A percentile compares a stretch with the other conserved stretches of the same genome.
Conservation (phyloP, 2,888 invertebrate genomes). For the Frankliniella fusca region DNA sequence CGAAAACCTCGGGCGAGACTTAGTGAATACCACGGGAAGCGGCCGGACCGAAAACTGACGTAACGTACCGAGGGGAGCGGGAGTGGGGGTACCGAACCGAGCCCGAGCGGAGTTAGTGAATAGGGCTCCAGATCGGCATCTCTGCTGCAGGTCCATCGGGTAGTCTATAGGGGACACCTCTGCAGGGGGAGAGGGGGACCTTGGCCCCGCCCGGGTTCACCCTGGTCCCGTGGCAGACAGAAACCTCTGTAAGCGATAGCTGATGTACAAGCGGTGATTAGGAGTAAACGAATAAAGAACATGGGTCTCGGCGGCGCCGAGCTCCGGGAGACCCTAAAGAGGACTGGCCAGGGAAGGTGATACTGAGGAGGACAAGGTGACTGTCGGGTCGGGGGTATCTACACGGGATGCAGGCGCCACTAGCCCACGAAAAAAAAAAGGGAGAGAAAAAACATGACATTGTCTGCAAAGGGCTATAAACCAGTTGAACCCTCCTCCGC, state of each 20-base stretch:
- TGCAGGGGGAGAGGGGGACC: background rate
- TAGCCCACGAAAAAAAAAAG: too few species aligned
- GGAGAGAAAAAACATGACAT: background rate
- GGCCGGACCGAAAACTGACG: too few species aligned
- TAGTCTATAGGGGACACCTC: background rate
- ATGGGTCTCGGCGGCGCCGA: background rate
- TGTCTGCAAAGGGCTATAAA: too few species aligned
- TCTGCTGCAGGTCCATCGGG: too few species aligned
- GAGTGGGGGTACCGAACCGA: too few species aligned
- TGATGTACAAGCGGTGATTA: constrained; percentile 21
- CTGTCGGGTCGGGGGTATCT: background rate
- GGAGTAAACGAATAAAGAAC: constrained; percentile 20
- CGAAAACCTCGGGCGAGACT: too few species aligned
- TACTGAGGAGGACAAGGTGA: background rate
- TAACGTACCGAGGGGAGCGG: too few species aligned
- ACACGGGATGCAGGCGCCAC: too few species aligned
- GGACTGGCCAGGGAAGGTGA: background rate
- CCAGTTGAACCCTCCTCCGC: too few species aligned
- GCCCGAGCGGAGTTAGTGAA: too few species aligned
- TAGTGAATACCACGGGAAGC: too few species aligned
- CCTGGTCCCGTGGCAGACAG: background rate
- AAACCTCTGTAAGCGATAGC: constrained; percentile 26
- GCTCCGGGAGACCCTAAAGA: background rate
- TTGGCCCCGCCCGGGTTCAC: background rate
- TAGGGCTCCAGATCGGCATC: too few species aligned